Percentiles rank a stretch among this genome's conserved stretches.
phyloP scores from a whole-genome alignment of 2,113 vertebrate species.

The Ahaetulla prasina region DNA sequence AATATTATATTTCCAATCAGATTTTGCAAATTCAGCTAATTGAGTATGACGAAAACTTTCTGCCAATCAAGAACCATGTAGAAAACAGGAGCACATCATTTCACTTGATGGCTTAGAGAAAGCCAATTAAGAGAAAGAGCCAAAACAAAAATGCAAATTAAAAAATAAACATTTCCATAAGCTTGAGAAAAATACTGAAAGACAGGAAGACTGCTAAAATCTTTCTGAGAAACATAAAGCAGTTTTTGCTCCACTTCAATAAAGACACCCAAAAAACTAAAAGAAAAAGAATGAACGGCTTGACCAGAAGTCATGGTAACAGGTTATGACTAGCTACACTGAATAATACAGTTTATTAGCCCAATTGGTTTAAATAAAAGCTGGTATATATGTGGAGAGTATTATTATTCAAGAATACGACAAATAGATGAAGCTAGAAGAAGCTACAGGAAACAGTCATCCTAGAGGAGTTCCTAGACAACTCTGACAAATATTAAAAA shows the following conservation, averaged over 20 bases:
- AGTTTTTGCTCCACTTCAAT: neutral
- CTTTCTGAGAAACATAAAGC: neutral
- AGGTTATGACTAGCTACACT: neutral
- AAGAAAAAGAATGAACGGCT: neutral
- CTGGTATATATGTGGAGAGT: neutral
- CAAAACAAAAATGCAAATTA: neutral
- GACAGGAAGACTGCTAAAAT: neutral
- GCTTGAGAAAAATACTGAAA: neutral
- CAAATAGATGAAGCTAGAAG: neutral
- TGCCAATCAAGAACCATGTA: neutral
- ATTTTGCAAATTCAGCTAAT: neutral
- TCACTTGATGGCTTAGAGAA: neutral
- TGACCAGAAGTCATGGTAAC: neutral
- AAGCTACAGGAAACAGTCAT: neutral
- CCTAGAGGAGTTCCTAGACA: slow-evolving; percentile 4
- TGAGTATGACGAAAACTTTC: neutral
- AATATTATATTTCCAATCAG: neutral
- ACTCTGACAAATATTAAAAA: neutral
- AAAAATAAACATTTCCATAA: neutral
- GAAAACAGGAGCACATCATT: neutral
- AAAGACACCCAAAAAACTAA: neutral
- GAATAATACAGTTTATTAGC: neutral
- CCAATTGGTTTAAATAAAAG: neutral
- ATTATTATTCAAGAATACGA: slow-evolving; percentile 1
- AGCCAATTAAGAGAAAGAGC: neutral